Evolutionary conservation across 2,888 invertebrate genomes (phyloP), one percentile per base, ranked within the genome.

Genomic region (Agonopterix subpropinquella): DNA sequence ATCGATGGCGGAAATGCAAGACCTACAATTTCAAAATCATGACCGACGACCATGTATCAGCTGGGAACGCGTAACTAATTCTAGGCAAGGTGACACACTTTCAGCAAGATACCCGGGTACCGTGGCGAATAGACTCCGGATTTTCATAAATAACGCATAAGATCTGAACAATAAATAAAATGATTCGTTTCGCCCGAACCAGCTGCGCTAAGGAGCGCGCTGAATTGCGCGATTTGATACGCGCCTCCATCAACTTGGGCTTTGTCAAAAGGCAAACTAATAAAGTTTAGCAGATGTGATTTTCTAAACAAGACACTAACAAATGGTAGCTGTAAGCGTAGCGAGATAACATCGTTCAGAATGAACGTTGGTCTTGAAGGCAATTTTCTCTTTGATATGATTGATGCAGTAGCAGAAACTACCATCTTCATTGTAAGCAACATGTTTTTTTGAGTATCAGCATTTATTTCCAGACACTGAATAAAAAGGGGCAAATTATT

Each of bases 201-300:
- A 87, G 88, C 84, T 88, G 88, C 74, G 75, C 64, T 82, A 83
- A 87, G 87, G 80, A 84, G 82, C 80, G 72, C 65, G 66, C 65
- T 77, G 78, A 83, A 84, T 84, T 74, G 75, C 58, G 56, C 84
- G 77, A 88, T 88, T 88, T 78, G 88, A 80, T 83, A 86, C 86
- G 87, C 85, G 82, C 85, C 80, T 85, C 84, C 83, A 84, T 87
- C 85, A 81, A 78, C 74, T 67, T 71, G 58, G 72, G 72, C 71
- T 83, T 83, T 85, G 80, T 85, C 79, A 80, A 86, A 86, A 84
- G 79, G 67, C 76, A 70, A 69, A 70, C 80, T 83, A 81, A 82
- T 85, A 85, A 83, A 86, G 74, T 81, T 85, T 74, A 80, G 81
- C 85, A 87, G 87, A 88, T 86, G 85, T 83, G 85, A 84, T 83